Base-by-base conservation (phyloP, 2,888 invertebrate genomes). In the Macrosiphum euphorbiae region DNA sequence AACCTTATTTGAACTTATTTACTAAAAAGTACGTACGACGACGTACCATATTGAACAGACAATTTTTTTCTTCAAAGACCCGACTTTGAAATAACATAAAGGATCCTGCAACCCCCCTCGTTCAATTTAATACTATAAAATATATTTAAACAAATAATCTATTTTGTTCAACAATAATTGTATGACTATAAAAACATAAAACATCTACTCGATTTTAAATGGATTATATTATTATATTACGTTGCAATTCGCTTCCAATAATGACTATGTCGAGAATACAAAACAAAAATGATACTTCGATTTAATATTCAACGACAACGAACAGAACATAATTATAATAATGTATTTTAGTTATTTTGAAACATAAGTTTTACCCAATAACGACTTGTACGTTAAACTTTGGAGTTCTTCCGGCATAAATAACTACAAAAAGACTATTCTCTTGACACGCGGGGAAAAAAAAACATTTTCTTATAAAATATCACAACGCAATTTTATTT, bases 391-490 rank as follows among this genome's bases (percentile, higher is more conserved):
- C 78, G 35, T n/a, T 20, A 2, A 35, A 78, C 35, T 78, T 78
- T 24, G 5, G 35, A 78, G 20, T 41, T 78, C 78, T 78, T 78
- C 35, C 8, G 35, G 35, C 20, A 78, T 20, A 78, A 78, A 78
- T 78, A 78, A 78, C 35, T 20, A 8, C 16, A 78, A 35, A 78
- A 78, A 41, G 20, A 78, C 35, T 2, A 16, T 20, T 78, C 20
- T 78, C 78, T 78, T 78, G 78, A 20, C 20, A 78, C 1, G 35
- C 35, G 20, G 78, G 20, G 78, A 41, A 78, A 78, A 58, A 58
- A 67, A 78, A 78, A 78, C 78, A 78, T 78, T 47, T 50, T 28
- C 28, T 86, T 86, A 47, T 86, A 87, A 78, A 78, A 87, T 87
- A 61, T 89, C 44, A 28, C 89, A 44, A 67, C 61, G 3, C n/a